A percentile compares a stretch with the other conserved stretches of the same genome.
Conservation (phyloP, 2,888 invertebrate species). For the Sepioteuthis lessoniana region DNA sequence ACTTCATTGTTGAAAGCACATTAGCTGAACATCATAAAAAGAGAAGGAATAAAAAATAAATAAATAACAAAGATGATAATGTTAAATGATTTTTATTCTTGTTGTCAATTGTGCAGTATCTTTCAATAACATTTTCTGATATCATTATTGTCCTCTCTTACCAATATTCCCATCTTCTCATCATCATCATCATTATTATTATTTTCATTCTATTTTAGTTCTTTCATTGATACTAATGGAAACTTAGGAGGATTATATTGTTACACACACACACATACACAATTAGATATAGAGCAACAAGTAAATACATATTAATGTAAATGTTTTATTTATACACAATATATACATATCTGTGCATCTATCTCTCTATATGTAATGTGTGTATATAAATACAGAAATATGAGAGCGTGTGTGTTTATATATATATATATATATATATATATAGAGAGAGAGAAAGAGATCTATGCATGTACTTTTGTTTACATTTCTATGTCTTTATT, state of each 20-base stretch:
- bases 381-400: too few species aligned
- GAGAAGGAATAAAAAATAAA: neutral
- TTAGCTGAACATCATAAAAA: neutral
- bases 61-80: neutral
- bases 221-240: conserved; percentile 33
- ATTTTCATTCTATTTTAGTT: neutral
- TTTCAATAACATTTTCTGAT: neutral
- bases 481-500: too few species aligned
- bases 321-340: neutral
- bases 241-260: neutral
- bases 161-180: neutral
- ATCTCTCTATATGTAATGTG: too few species aligned
- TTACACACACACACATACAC: neutral
- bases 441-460: too few species aligned
- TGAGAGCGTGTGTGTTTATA: too few species aligned
- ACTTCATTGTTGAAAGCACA: neutral
- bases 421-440: too few species aligned
- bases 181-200: neutral
- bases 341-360: too few species aligned
- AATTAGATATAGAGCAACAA: neutral
- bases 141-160: neutral
- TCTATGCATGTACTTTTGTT: too few species aligned
- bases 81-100: conserved; percentile 14
- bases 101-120: neutral
- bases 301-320: neutral